These are phyloP conservation scores for Drosophila recens DNA, from an alignment of 2,888 invertebrate species.

Conservation along the genomic window DNA sequence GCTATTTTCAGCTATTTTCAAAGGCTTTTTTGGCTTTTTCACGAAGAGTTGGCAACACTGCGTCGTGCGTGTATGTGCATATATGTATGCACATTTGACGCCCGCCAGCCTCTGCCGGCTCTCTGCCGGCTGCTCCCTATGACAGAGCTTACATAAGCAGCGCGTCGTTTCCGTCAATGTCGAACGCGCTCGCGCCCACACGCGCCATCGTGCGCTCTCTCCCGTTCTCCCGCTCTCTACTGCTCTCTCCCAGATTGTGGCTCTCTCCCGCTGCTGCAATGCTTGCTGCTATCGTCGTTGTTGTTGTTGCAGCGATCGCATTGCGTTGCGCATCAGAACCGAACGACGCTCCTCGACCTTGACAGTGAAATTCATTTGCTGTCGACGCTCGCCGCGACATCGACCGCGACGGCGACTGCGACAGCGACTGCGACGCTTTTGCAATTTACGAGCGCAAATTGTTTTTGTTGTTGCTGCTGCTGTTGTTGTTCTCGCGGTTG, in stretches of 20 bases:
- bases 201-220: slow-evolving; percentile 43
- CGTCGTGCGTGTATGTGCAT: slow-evolving; percentile 56
- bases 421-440: slow-evolving; percentile 64
- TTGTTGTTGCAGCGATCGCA: slow-evolving; percentile 64
- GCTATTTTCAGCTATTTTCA: no score
- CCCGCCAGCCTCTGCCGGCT: slow-evolving; percentile 19
- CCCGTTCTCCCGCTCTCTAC: slow-evolving; percentile 29
- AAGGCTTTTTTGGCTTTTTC: no score
- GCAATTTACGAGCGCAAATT: slow-evolving; percentile 78
- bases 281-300: slow-evolving; percentile 42
- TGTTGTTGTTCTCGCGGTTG: slow-evolving; percentile 22
- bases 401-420: slow-evolving; percentile 27
- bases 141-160: slow-evolving; percentile 67
- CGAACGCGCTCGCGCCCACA: slow-evolving; percentile 63
- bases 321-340: slow-evolving; percentile 81
- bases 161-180: slow-evolving; percentile 72
- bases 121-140: slow-evolving; percentile 16
- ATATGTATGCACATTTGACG: slow-evolving; percentile 50
- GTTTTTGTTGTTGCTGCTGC: slow-evolving; percentile 47
- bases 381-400: slow-evolving; percentile 33
- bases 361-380: slow-evolving; percentile 83
- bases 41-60: no score
- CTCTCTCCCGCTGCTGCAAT: slow-evolving; percentile 6
- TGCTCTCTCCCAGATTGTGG: slow-evolving; percentile 6
- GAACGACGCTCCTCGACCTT: slow-evolving; percentile 82